Evolutionary conservation across 2,888 invertebrate species (phyloP), one percentile per base, ranked within the genome.

Genomic region (Mythimna albipuncta): DNA sequence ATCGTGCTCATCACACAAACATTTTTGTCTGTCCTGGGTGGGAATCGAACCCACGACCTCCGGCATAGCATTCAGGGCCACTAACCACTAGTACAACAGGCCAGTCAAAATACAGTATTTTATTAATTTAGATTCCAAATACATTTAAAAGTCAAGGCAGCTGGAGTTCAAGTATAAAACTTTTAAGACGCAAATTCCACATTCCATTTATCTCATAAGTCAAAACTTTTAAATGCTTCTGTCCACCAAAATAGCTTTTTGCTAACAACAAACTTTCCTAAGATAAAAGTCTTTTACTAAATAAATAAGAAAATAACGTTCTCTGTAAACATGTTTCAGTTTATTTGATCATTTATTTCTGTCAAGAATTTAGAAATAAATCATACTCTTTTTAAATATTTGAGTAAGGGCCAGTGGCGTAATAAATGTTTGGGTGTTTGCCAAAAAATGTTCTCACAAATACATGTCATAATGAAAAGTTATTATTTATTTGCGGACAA

Each of bases 311-410:
- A 47, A 72, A 55, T n/a, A 67, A 47, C 21, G 5, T n/a, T 26
- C 44, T 52, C 38, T 62, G 21, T 58, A 26, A 61, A 55, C 57
- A 64, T 66, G 38, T 72, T 50, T 57, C 63, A 35, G 11, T 69
- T 74, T 59, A 55, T 70, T 57, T 64, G 35, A 67, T 59, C 63
- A 65, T 81, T 71, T 75, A 77, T 69, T 67, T 64, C 9, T 54
- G 75, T 66, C 58, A 65, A 38, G 32, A 41, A 57, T 79, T 41
- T 47, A 19, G 35, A 26, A 47, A 66, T 77, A 69, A 70, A 77
- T 85, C 74, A 77, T 82, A 58, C 11, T 50, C 41, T 38, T 78
- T 78, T 61, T 57, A 38, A 75, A 75, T 68, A 66, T 70, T 64
- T 66, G 32, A 52, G 16, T 62, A 77, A 68, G 71, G 72, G 68